Percentiles rank a stretch among this genome's conserved stretches.
Evolutionary conservation across 1,140 invertebrate genomes (phyloP).

Genomic region (Sinella curviseta): DNA sequence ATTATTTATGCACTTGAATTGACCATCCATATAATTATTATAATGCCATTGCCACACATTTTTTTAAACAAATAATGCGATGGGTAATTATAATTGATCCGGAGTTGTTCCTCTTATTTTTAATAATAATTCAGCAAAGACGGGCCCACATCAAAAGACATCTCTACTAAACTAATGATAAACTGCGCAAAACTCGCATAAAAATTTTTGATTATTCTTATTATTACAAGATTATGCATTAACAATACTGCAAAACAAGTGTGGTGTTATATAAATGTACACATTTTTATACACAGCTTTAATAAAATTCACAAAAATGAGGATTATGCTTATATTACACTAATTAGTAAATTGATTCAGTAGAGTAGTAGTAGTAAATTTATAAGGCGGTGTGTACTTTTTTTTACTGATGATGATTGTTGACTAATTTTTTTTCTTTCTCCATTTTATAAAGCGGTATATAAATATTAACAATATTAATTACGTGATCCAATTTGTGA

Average conservation of each 20-base stretch:
- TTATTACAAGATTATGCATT: conserved; percentile 17
- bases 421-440: conserved; percentile 4
- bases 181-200: conserved; percentile 1
- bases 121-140: conserved; percentile 17
- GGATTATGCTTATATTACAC: not conserved
- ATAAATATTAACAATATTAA: conserved; percentile 18
- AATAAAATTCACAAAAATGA: conserved; percentile 19
- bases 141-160: not conserved
- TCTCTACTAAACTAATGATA: not conserved
- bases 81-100: not conserved
- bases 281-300: conserved; percentile 21
- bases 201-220: conserved; percentile 1
- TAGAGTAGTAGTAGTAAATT: not conserved
- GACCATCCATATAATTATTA: too few species aligned
- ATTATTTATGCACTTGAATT: too few species aligned
- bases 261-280: conserved; percentile 8
- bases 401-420: not conserved
- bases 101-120: not conserved
- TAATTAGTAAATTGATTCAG: not conserved
- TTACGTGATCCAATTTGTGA: not conserved
- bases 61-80: not conserved
- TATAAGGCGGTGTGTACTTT: conserved; percentile 14
- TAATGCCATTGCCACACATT: too few species aligned
- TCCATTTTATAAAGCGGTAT: conserved; percentile 13
- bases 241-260: conserved; percentile 21